These are phyloP conservation scores for Hylyphantes graminicola DNA, from an alignment of 1,140 invertebrate genomes.

Conservation along the genomic window DNA sequence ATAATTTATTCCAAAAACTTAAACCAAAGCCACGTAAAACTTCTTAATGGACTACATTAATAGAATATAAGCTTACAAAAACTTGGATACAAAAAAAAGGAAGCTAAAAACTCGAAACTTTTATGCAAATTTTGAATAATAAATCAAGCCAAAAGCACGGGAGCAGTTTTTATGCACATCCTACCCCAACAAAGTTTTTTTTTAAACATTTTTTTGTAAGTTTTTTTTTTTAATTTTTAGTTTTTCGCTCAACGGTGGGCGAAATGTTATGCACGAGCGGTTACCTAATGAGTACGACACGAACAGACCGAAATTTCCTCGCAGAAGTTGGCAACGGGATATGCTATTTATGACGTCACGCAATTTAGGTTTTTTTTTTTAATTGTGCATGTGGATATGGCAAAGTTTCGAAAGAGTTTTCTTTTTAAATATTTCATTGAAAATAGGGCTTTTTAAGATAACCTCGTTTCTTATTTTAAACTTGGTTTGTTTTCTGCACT, in stretches of 20 bases:
- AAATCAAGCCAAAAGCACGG: constrained; percentile 27
- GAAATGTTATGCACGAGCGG: constrained; percentile 40
- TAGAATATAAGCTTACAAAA: constrained; percentile 22
- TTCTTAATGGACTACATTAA: not conserved
- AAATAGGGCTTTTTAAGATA: too few relatives aligned
- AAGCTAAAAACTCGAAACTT: not conserved
- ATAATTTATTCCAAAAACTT: too few relatives aligned
- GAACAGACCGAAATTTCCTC: constrained; percentile 40
- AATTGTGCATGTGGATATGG: too few relatives aligned
- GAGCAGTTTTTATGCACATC: not conserved
- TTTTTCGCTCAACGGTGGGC: constrained; percentile 19
- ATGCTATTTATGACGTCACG: too few relatives aligned
- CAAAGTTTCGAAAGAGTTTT: too few relatives aligned
- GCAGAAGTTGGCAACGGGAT: constrained; percentile 40
- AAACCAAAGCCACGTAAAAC: too few relatives aligned
- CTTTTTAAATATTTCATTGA: too few relatives aligned
- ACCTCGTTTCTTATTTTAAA: too few relatives aligned
- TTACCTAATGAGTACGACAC: constrained; percentile 45
- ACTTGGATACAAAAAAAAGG: not conserved
- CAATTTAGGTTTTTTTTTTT: too few relatives aligned
- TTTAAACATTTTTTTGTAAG: not conserved
- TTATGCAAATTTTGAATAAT: constrained; percentile 53
- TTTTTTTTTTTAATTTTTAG: not conserved
- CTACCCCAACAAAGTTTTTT: constrained; percentile 14
- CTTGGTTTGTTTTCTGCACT: too few relatives aligned